Conservation (phyloP, 2,888 invertebrate genomes). For the Ypsolopha sequella region DNA sequence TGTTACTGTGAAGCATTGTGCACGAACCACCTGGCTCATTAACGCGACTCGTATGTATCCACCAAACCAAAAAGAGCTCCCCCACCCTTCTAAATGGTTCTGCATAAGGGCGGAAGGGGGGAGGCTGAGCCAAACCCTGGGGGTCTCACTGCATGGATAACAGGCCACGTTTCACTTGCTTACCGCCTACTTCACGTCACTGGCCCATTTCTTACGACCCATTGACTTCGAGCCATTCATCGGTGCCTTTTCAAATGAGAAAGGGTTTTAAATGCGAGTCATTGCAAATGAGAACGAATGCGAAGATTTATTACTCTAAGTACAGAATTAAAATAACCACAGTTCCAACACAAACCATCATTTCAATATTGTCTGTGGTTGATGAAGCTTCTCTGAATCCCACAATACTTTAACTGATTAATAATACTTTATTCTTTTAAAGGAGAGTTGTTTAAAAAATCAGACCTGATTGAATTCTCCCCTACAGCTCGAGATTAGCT, state of each 20-base stretch:
- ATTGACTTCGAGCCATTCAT: constrained; percentile 63
- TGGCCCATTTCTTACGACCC: constrained; percentile 66
- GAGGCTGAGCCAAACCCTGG: constrained; percentile 2
- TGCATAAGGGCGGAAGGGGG: not conserved
- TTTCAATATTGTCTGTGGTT: not conserved
- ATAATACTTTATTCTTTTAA: not conserved
- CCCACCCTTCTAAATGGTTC: not conserved
- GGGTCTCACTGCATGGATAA: constrained; percentile 7
- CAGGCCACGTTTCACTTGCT: constrained; percentile 31
- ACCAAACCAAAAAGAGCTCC: constrained; percentile 2
- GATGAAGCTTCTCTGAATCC: not conserved
- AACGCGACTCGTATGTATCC: constrained; percentile 15
- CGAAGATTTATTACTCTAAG: not conserved
- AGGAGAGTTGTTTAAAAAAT: constrained; percentile 8
- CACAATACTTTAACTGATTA: not conserved
- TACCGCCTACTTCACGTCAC: constrained; percentile 36
- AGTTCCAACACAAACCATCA: not conserved
- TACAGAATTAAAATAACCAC: too few species aligned
- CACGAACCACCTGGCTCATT: constrained; percentile 60
- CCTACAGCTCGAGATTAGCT: constrained; percentile 47
- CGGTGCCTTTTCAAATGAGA: constrained; percentile 57
- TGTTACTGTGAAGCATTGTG: constrained; percentile 49
- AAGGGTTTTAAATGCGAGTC: constrained; percentile 48
- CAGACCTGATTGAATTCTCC: constrained; percentile 27
- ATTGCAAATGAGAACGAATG: constrained; percentile 36